These are phyloP conservation scores for Enteromius afrohamiltoni DNA, from an alignment of 2,797 vertebrate species.

Conservation along the genomic window DNA sequence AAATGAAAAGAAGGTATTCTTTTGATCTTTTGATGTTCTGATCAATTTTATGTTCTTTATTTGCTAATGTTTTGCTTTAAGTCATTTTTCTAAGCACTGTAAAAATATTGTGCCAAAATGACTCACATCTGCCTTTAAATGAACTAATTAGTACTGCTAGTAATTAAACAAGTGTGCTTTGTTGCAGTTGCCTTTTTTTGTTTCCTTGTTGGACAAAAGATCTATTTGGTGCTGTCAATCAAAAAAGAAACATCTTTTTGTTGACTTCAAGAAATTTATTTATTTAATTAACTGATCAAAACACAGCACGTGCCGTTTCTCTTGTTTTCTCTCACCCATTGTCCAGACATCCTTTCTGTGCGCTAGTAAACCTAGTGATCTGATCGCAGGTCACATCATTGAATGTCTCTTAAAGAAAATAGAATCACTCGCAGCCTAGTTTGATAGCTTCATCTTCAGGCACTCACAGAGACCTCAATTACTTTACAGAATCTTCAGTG, in stretches of 20 bases:
- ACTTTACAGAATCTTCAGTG: slow-evolving; percentile 14
- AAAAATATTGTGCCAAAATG: no score
- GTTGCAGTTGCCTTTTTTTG: slow-evolving; percentile 13
- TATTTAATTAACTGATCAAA: not conserved
- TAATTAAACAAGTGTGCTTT: not conserved
- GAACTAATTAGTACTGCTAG: not conserved
- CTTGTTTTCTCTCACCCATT: not conserved
- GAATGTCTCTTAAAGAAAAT: not conserved
- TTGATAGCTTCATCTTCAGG: slow-evolving; percentile 20
- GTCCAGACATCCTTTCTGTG: not conserved
- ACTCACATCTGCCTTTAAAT: not conserved
- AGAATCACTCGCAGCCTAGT: slow-evolving; percentile 7
- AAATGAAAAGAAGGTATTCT: not conserved
- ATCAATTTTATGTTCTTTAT: not conserved
- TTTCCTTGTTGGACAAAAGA: slow-evolving; percentile 7
- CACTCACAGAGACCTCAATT: slow-evolving; percentile 20
- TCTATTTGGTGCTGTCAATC: not conserved
- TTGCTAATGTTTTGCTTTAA: not conserved
- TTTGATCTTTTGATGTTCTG: not conserved
- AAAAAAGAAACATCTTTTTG: not conserved
- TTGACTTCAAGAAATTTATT: not conserved
- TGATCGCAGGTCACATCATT: not conserved
- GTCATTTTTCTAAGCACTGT: not conserved
- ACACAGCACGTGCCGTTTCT: not conserved
- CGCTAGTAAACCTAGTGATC: not conserved